A percentile compares a stretch with the other conserved stretches of the same genome.
These are phyloP conservation scores for Azemiops feae DNA, from an alignment of 2,113 vertebrate genomes.

Conservation along the genomic window DNA sequence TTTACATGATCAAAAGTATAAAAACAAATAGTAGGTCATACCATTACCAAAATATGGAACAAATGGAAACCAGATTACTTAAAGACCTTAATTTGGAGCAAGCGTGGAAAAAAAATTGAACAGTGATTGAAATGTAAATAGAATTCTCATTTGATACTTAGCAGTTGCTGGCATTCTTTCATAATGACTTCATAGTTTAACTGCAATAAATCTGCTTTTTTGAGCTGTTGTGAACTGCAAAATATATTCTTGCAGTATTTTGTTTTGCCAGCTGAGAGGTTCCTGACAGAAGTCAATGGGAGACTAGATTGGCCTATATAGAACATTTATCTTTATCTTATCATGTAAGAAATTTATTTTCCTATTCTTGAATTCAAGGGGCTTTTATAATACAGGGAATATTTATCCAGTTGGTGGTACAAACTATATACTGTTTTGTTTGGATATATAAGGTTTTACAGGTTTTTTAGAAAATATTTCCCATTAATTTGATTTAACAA, in stretches of 20 bases:
- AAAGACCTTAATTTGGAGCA: background rate
- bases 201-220: background rate
- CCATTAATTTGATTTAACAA: slow-evolving; percentile 28
- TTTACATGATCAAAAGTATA: background rate
- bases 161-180: background rate
- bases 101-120: background rate
- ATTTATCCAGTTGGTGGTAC: background rate
- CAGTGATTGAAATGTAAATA: background rate
- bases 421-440: slow-evolving; percentile 18
- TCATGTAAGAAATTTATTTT: background rate
- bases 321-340: background rate
- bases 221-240: background rate
- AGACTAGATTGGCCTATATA: background rate
- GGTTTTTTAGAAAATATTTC: slow-evolving; percentile 37
- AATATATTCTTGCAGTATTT: background rate
- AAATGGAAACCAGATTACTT: background rate
- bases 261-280: background rate
- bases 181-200: background rate
- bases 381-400: slow-evolving; percentile 23
- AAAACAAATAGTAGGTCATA: background rate
- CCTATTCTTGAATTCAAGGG: background rate
- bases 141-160: background rate
- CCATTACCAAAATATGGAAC: background rate
- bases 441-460: slow-evolving; percentile 37
- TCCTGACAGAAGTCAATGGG: background rate